Conservation (phyloP, 2,888 invertebrate genomes). For the Drosophila acutilabella region DNA sequence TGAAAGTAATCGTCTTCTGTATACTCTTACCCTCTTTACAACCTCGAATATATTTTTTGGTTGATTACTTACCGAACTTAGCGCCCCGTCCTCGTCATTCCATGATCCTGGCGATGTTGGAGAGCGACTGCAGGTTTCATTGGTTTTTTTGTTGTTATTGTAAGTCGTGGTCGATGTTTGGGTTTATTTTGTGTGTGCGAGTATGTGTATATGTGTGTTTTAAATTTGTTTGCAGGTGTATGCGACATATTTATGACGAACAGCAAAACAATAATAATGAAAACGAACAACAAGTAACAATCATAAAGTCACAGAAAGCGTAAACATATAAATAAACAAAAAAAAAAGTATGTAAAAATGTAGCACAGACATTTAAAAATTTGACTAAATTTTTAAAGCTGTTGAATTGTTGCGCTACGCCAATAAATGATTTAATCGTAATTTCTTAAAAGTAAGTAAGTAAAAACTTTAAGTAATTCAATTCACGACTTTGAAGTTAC, state of each 20-base stretch:
- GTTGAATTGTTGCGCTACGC: slow-evolving; percentile 2
- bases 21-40: neutral
- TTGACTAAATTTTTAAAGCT: slow-evolving; percentile 11
- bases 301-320: slow-evolving; percentile 61
- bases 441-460: too few relatives aligned
- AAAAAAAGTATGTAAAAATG: slow-evolving; percentile 16
- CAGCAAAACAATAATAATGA: slow-evolving; percentile 69
- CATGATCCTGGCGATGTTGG: slow-evolving; percentile 84
- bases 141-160: slow-evolving; percentile 41
- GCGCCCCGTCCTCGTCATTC: slow-evolving; percentile 84
- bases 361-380: slow-evolving; percentile 12
- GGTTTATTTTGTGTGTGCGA: too few relatives aligned
- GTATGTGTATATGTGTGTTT: slow-evolving; percentile 25
- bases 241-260: slow-evolving; percentile 68
- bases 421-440: neutral
- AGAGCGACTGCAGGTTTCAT: slow-evolving; percentile 79
- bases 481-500: too few relatives aligned
- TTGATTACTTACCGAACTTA: slow-evolving; percentile 82
- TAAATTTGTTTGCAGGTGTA: slow-evolving; percentile 63
- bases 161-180: neutral
- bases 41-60: neutral
- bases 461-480: too few relatives aligned
- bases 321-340: slow-evolving; percentile 60
- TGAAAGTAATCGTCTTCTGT: slow-evolving; percentile 4
- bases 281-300: slow-evolving; percentile 72